Evolutionary conservation across 2,888 invertebrate species (phyloP), one percentile per base, ranked within the genome.

Genomic region (Caenorhabditis drosophilae): DNA sequence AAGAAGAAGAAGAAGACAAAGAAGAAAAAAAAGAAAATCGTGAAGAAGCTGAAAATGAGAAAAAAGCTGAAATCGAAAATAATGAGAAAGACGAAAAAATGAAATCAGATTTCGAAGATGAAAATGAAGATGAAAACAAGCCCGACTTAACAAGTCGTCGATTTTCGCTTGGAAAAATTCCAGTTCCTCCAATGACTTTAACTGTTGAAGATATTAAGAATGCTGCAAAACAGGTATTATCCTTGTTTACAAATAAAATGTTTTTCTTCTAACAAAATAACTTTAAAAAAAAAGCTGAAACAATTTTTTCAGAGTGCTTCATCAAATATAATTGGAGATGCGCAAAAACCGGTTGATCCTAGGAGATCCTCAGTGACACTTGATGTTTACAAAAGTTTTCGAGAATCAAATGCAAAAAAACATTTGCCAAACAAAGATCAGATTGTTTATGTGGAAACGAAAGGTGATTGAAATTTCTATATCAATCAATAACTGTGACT

Each of bases 121-220:
- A 40, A 20, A 42, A 4, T 23, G 42, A 23, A 42, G 9, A 20
- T 42, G 20, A 18, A 2, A 23, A 42, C 6, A 22, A 22, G 4
- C 7, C 4, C 15, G 31, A 42, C 2, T 42, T 7, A 12, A 22
- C 23, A 23, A 23, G 31, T 12, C 3, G 63, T 4, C 27, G 63
- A 42, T 54, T 58, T 22, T 63, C 63, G 2, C 52, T 58, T 35
- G 63, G 63, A 0, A 57, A 41, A 27, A 58, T 63, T 18, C 63
- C 63, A n/a, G 50, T 63, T 9, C 63, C 63, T 3, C 63, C 63
- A 1, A 42, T 46, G 35, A 12, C 38, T 7, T n/a, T 63, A 46
- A 58, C 53, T 4, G 45, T 54, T 9, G 46, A 54, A 6, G 58
- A 58, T 36, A 63, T 57, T 27, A 49, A 54, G 23, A 45, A 63